Conservation (phyloP, 2,113 vertebrate genomes). For the Gopherus evgoodei region DNA sequence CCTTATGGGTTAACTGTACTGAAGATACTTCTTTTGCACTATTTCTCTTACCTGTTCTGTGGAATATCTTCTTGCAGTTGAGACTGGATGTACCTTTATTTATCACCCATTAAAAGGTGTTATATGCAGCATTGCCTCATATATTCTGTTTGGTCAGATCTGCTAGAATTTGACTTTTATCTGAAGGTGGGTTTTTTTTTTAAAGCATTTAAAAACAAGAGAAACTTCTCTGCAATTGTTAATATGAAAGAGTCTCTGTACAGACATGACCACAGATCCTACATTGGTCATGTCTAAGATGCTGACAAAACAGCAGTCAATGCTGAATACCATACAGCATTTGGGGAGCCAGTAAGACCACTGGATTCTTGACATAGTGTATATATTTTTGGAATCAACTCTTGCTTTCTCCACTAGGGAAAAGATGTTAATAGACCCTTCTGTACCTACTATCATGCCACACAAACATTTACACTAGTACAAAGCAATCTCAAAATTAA, state of each 20-base stretch:
- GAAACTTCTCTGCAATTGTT: neutral
- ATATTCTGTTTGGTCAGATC: fast-evolving
- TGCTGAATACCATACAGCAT: neutral
- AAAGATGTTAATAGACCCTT: neutral
- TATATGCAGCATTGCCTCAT: neutral
- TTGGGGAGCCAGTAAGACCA: neutral
- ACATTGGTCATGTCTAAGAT: fast-evolving
- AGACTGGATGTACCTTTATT: neutral
- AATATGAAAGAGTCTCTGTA: neutral
- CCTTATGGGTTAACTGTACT: neutral
- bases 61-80: neutral
- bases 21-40: neutral
- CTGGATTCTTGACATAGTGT: neutral
- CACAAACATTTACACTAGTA: neutral
- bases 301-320: neutral
- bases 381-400: neutral
- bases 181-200: neutral
- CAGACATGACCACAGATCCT: neutral
- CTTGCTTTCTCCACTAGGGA: neutral
- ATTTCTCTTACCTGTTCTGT: neutral
- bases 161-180: neutral
- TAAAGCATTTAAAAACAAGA: neutral
- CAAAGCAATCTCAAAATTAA: neutral
- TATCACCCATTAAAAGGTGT: fast-evolving
- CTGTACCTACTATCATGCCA: neutral